These are phyloP conservation scores for Lagorchestes hirsutus DNA, from an alignment of 2,797 vertebrate species.

Conservation along the genomic window DNA sequence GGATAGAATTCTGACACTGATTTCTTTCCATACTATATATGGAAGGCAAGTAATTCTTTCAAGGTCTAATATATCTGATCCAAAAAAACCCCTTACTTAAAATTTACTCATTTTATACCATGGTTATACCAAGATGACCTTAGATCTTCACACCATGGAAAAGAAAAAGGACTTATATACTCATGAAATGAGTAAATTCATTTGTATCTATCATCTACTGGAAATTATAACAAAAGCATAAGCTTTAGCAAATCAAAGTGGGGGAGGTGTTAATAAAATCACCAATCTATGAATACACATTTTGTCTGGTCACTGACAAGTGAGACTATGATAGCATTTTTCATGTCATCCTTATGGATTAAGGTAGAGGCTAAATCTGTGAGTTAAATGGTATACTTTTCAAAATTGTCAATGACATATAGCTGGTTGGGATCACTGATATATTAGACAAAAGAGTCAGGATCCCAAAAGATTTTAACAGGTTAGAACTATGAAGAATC, in stretches of 20 bases:
- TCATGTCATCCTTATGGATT: neutral
- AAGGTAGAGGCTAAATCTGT: neutral
- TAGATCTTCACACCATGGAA: neutral
- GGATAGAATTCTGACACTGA: neutral
- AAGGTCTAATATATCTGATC: slow-evolving; percentile 53
- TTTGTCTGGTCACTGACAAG: neutral
- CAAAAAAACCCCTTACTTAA: neutral
- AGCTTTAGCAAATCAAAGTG: neutral
- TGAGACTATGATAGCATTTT: neutral
- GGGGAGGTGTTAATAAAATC: neutral
- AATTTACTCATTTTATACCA: neutral
- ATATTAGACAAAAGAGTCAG: neutral
- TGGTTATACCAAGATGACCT: neutral
- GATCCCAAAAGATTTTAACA: neutral
- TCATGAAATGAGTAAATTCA: neutral
- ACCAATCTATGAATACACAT: neutral
- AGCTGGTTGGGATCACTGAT: neutral
- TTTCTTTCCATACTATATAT: slow-evolving; percentile 39
- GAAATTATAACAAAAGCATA: neutral
- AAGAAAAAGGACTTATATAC: neutral
- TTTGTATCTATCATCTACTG: neutral
- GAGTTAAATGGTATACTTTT: neutral
- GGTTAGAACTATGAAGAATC: neutral
- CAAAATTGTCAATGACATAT: neutral
- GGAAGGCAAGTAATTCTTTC: slow-evolving; percentile 46